Conservation (phyloP, 2,797 vertebrate genomes). For the Chrysocyon brachyurus region DNA sequence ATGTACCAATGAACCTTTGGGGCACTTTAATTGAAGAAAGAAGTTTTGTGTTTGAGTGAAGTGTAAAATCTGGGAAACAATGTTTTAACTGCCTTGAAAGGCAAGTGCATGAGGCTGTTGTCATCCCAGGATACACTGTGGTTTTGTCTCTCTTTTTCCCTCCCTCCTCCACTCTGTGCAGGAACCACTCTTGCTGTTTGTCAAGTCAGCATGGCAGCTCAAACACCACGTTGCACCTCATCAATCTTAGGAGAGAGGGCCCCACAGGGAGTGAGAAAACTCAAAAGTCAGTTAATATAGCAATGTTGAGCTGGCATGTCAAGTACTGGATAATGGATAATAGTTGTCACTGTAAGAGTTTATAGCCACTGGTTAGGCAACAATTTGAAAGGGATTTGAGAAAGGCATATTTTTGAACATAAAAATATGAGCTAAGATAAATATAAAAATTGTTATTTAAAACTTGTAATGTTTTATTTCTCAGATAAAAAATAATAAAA, state of each 20-base stretch:
- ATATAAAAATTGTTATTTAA: not conserved
- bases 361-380: conserved; percentile 73
- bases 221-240: conserved; percentile 66
- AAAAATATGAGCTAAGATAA: conserved; percentile 11
- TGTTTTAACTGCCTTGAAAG: conserved; percentile 69
- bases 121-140: not conserved
- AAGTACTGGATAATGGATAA: conserved; percentile 75
- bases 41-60: conserved; percentile 65
- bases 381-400: conserved; percentile 66
- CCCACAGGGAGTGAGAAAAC: conserved; percentile 67
- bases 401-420: not conserved
- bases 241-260: conserved; percentile 74
- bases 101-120: not conserved
- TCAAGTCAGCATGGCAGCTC: conserved; percentile 61
- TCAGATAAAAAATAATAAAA: conserved; percentile 51
- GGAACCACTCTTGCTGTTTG: conserved; percentile 20
- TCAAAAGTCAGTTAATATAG: conserved; percentile 76
- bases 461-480: not conserved
- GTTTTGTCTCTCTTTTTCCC: not conserved
- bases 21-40: conserved; percentile 70
- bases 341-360: conserved; percentile 77
- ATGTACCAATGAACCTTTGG: conserved; percentile 72
- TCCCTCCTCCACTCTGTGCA: not conserved
- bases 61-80: conserved; percentile 70
- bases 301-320: conserved; percentile 72